Base-by-base conservation (phyloP, 1,140 invertebrate species). In the Saxidomus purpurata region DNA sequence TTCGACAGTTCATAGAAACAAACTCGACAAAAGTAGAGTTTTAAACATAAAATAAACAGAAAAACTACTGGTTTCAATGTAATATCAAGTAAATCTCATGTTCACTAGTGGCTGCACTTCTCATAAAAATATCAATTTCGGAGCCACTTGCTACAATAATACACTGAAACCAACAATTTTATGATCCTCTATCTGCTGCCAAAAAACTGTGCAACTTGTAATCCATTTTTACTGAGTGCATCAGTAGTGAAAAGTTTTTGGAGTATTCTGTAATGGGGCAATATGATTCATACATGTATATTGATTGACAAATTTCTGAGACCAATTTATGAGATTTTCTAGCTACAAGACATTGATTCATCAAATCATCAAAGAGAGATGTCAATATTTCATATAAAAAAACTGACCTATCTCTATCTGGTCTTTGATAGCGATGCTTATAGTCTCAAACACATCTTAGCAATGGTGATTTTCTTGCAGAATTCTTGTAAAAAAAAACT, bases 261-360 rank as follows among this genome's bases (percentile, higher is more conserved):
- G 76, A 79, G 34, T 34, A 49, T 49, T 79, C 76, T 55, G 25
- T 55, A 79, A 79, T 79, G 76, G 76, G 76, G 43, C 76, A 49
- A 71, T 85, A 85, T 85, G 83, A 85, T 74, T 85, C 83, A 85
- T 74, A 71, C 83, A 85, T 71, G 83, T 85, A 85, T 85, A 85
- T 85, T 85, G 83, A 85, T 85, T 85, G 69, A 85, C 83, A 76
- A 76, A 85, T 52, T 74, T 85, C 83, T 76, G 63, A 36, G 83
- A 55, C 43, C 76, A 79, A 59, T 52, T 52, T 79, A 49, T 79
- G 47, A 79, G 76, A 55, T 79, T 79, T 79, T 79, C 49, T 52
- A 17, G 76, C 28, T 34, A 34, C 49, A 79, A 52, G 47, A 79
- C 76, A 79, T 79, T 49, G 47, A 79, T 79, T 79, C 76, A 79